Conservation (phyloP, 2,888 invertebrate genomes). For the Sinhomidia bicolor region DNA sequence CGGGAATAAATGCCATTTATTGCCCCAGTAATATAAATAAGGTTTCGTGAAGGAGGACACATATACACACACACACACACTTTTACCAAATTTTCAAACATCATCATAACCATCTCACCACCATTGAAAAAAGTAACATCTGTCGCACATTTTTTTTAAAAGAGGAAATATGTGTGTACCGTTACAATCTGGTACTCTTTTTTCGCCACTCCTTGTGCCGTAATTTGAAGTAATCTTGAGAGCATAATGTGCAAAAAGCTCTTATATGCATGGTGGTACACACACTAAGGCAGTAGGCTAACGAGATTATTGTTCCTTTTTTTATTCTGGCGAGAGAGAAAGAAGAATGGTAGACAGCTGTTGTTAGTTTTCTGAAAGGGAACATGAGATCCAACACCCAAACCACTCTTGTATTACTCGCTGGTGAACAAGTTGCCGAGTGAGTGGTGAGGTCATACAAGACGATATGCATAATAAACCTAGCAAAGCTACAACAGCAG, state of each 20-base stretch:
- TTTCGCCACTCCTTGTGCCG: background rate
- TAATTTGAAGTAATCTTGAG: background rate
- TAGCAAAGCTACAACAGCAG: no score
- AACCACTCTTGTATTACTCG: no score
- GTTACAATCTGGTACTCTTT: background rate
- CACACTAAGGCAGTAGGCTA: background rate
- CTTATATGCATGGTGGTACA: background rate
- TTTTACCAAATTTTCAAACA: background rate
- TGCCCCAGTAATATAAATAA: background rate
- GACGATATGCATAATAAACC: background rate
- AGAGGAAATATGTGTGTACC: background rate
- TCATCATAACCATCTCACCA: background rate
- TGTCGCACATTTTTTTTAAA: constrained; percentile 10
- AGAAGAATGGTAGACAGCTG: constrained; percentile 1
- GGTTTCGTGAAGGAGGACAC: background rate
- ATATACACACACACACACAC: no score
- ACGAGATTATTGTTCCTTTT: constrained; percentile 15
- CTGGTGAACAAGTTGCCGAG: background rate
- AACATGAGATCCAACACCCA: no score
- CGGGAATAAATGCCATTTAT: background rate
- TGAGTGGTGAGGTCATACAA: background rate
- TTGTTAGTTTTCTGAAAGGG: background rate
- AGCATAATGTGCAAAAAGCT: background rate
- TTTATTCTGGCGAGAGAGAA: background rate
- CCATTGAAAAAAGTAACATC: background rate